Conservation (phyloP, 2,888 invertebrate species). For the Pachymerium ferrugineum region DNA sequence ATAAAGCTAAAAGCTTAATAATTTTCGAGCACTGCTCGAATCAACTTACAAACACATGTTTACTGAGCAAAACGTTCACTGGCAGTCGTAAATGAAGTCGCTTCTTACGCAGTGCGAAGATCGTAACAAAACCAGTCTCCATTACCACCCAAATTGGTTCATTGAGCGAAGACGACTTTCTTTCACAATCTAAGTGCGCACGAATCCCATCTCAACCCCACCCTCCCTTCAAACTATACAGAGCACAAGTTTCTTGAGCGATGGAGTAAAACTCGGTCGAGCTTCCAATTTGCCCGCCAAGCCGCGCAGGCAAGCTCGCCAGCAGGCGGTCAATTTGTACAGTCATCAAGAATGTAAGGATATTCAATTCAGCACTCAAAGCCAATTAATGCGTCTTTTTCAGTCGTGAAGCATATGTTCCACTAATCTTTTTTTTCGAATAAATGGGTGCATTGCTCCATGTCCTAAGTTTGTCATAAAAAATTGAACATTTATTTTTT, state of each 20-base stretch:
- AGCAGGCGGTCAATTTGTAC: slow-evolving; percentile 14
- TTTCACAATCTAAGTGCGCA: slow-evolving; percentile 11
- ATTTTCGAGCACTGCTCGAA: slow-evolving; percentile 10
- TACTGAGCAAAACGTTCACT: slow-evolving; percentile 15
- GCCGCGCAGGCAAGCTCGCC: slow-evolving; percentile 6
- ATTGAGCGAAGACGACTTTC: slow-evolving; percentile 21
- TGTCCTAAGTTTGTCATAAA: neutral
- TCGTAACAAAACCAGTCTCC: slow-evolving; percentile 21
- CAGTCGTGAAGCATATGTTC: neutral
- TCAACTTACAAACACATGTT: slow-evolving; percentile 21
- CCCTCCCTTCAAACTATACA: neutral
- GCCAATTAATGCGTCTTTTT: neutral
- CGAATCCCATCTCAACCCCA: neutral
- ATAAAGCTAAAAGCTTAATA: slow-evolving; percentile 18
- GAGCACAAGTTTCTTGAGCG: neutral
- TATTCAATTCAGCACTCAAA: slow-evolving; percentile 18
- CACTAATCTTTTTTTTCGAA: neutral
- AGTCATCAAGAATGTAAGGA: slow-evolving; percentile 17
- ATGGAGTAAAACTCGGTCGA: neutral
- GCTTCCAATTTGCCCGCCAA: slow-evolving; percentile 1
- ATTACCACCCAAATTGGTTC: slow-evolving; percentile 21
- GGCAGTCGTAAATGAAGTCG: slow-evolving; percentile 15
- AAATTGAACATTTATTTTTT: neutral
- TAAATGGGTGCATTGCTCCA: neutral
- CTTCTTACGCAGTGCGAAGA: slow-evolving; percentile 14